A percentile compares a stretch with the other conserved stretches of the same genome.
phyloP scores from a whole-genome alignment of 2,797 vertebrate species.

The Anguilla megastoma region DNA sequence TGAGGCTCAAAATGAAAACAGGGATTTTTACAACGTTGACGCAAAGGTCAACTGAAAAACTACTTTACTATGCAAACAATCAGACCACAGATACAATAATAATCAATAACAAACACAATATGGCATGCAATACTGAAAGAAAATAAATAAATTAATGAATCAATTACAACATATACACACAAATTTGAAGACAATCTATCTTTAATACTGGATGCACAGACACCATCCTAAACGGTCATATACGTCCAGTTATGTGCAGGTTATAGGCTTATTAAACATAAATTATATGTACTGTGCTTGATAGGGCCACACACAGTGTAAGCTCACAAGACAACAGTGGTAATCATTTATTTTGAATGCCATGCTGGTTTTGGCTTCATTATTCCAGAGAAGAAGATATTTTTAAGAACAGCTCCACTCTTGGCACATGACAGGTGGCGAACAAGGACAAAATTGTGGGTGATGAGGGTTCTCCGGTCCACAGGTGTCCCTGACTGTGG shows the following conservation, averaged over 20 bases:
- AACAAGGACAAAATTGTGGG: background rate
- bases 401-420: background rate
- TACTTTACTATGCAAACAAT: background rate
- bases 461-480: background rate
- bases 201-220: background rate
- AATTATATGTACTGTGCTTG: background rate
- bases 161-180: background rate
- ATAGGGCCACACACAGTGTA: background rate
- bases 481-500: slow-evolving; percentile 14
- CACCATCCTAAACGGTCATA: background rate
- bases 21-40: background rate
- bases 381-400: background rate
- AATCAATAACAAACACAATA: background rate
- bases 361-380: background rate
- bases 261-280: background rate
- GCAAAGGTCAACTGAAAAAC: background rate
- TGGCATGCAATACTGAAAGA: background rate
- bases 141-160: background rate
- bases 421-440: background rate
- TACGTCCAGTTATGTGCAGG: background rate
- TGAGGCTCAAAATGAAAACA: background rate
- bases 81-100: background rate
- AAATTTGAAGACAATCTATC: background rate
- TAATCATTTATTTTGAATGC: background rate
- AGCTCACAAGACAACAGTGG: background rate